Evolutionary conservation across 2,797 vertebrate genomes (phyloP).

Genomic region (Sebastes vulpes): DNA sequence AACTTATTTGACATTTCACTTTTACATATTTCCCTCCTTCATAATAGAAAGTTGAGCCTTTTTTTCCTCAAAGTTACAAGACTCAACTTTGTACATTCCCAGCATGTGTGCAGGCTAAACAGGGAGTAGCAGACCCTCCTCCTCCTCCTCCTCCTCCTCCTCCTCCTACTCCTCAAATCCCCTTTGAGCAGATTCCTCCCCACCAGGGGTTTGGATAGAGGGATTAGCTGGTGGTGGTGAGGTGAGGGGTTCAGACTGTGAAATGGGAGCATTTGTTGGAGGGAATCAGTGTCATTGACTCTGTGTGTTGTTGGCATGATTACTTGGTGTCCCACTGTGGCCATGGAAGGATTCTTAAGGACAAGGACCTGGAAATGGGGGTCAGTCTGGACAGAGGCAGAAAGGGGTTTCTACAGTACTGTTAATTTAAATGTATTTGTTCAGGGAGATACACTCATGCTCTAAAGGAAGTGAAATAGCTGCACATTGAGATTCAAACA

Average conservation of each 20-base stretch:
- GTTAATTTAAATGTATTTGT: not conserved
- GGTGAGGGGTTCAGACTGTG: constrained; percentile 34
- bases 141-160: not conserved
- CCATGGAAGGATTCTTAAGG: constrained; percentile 17
- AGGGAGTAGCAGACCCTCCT: constrained; percentile 13
- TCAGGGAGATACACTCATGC: not conserved
- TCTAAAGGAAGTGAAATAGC: not conserved
- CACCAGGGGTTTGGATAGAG: constrained; percentile 53
- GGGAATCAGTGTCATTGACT: constrained; percentile 61
- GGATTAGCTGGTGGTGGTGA: constrained; percentile 53
- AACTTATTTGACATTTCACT: constrained; percentile 40
- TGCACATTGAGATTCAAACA: not conserved
- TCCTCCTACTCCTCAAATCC: constrained; percentile 21
- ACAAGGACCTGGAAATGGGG: constrained; percentile 2
- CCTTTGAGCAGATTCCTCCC: constrained; percentile 64
- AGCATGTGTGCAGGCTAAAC: constrained; percentile 31
- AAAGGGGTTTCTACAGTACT: not conserved
- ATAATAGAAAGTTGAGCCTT: constrained; percentile 6
- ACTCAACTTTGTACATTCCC: constrained; percentile 5
- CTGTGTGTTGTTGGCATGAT: constrained; percentile 31
- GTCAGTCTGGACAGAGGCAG: constrained; percentile 3
- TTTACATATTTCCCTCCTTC: not conserved
- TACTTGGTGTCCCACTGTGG: constrained; percentile 31
- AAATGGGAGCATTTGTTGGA: constrained; percentile 58
- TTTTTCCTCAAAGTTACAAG: constrained; percentile 17